Conservation (phyloP, 2,888 invertebrate species). For the Drosophila histrio region DNA sequence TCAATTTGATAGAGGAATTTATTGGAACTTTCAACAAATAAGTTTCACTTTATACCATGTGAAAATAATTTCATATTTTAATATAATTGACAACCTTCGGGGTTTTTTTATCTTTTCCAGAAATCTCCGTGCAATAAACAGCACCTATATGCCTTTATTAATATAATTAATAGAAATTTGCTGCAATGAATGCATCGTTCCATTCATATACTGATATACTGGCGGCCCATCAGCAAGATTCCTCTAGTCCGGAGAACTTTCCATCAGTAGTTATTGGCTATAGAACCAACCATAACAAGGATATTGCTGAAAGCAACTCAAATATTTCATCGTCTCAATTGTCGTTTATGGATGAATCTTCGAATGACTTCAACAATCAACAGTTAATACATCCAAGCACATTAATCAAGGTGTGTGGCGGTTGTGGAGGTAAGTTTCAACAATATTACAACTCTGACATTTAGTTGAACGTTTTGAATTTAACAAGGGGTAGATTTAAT, state of each 20-base stretch:
- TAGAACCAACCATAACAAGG: constrained; percentile 83
- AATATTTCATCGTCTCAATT: constrained; percentile 81
- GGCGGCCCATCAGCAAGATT: constrained; percentile 87
- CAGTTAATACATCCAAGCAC: constrained; percentile 82
- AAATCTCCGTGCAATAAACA: constrained; percentile 55
- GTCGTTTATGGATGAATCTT: constrained; percentile 82
- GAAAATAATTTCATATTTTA: too few species aligned
- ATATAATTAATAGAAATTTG: constrained; percentile 70
- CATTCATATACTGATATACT: constrained; percentile 93
- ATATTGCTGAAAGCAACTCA: constrained; percentile 84
- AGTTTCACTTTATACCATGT: neutral
- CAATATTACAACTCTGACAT: neutral
- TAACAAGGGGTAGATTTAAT: too few species aligned
- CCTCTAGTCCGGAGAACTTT: constrained; percentile 90
- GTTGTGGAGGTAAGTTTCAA: constrained; percentile 89
- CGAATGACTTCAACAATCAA: constrained; percentile 82
- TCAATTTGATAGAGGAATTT: neutral
- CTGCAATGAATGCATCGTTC: constrained; percentile 96
- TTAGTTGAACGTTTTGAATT: neutral
- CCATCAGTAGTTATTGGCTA: constrained; percentile 85
- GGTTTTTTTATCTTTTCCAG: constrained; percentile 27
- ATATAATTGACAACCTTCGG: neutral
- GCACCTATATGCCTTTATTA: constrained; percentile 68
- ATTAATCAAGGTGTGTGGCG: constrained; percentile 92
- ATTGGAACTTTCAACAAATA: neutral